A percentile compares a stretch with the other conserved stretches of the same genome.
phyloP scores from a whole-genome alignment of 2,113 vertebrate species.

The Odocoileus virginianus region DNA sequence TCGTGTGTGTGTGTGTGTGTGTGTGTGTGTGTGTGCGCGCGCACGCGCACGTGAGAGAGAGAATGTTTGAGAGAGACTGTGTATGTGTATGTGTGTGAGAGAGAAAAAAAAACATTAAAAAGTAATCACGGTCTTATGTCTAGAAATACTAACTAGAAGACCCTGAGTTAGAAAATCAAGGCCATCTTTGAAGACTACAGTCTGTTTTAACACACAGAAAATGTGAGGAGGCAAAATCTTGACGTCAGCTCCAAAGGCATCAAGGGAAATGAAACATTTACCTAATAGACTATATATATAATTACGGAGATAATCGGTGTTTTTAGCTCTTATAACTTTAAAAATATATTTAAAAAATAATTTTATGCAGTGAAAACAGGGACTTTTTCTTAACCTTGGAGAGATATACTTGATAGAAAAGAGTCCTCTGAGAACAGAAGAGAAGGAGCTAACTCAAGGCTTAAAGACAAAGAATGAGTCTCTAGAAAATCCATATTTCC shows the following conservation, averaged over 20 bases:
- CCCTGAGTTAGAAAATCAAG: neutral
- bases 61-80: neutral
- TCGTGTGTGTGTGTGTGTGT: neutral
- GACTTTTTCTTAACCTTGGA: neutral
- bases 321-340: neutral
- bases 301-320: neutral
- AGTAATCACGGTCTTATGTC: neutral
- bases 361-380: neutral
- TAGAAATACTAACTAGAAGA: conserved; percentile 12
- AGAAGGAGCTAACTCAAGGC: neutral
- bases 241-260: neutral
- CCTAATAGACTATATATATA: neutral
- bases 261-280: neutral
- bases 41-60: neutral
- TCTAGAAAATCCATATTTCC: neutral
- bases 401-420: neutral
- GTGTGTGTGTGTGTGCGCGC: neutral
- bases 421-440: neutral
- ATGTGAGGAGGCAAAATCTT: neutral
- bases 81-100: neutral
- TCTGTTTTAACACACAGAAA: neutral
- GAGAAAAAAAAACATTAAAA: neutral
- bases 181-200: neutral
- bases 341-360: neutral
- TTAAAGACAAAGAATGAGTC: neutral